These are phyloP conservation scores for Himalopsyche japonica DNA, from an alignment of 2,888 invertebrate species.

Conservation along the genomic window DNA sequence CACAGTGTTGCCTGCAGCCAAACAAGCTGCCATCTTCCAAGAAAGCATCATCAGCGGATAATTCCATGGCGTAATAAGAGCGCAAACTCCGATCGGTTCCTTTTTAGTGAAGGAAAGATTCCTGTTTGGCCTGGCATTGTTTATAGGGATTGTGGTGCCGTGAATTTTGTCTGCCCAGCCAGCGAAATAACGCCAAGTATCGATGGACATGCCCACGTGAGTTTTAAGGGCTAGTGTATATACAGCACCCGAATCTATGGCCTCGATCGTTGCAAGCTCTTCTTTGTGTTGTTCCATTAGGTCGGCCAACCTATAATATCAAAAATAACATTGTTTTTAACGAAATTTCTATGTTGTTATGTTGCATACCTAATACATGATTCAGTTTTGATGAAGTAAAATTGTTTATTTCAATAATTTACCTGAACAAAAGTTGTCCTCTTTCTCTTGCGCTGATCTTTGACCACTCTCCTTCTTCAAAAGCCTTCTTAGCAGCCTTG, in stretches of 20 bases:
- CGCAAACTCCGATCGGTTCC: conserved; percentile 94
- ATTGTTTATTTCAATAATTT: conserved; percentile 27
- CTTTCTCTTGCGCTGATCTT: conserved; percentile 91
- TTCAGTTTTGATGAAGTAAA: not conserved
- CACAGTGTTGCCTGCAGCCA: conserved; percentile 95
- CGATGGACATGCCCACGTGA: conserved; percentile 97
- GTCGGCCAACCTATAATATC: conserved; percentile 75
- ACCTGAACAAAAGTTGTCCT: conserved; percentile 80
- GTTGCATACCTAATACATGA: no score
- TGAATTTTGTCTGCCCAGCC: conserved; percentile 97
- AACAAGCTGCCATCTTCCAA: conserved; percentile 98
- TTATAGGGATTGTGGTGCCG: conserved; percentile 89
- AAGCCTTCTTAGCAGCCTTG: conserved; percentile 83
- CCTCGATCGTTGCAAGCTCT: conserved; percentile 92
- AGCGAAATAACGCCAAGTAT: conserved; percentile 95
- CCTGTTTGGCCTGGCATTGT: conserved; percentile 87
- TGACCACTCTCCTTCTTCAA: conserved; percentile 90
- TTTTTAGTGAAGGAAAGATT: conserved; percentile 86
- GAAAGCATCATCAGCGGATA: conserved; percentile 98
- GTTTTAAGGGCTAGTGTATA: conserved; percentile 96
- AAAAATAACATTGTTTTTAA: not conserved
- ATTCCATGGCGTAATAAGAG: conserved; percentile 95
- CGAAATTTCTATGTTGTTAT: no score
- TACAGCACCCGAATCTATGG: conserved; percentile 93
- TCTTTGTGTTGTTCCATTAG: conserved; percentile 94